Evolutionary conservation across 92 coral and sea anemone species (phyloP), one percentile per base, ranked within the genome.

Genomic region (Phenganax stokvisi): DNA sequence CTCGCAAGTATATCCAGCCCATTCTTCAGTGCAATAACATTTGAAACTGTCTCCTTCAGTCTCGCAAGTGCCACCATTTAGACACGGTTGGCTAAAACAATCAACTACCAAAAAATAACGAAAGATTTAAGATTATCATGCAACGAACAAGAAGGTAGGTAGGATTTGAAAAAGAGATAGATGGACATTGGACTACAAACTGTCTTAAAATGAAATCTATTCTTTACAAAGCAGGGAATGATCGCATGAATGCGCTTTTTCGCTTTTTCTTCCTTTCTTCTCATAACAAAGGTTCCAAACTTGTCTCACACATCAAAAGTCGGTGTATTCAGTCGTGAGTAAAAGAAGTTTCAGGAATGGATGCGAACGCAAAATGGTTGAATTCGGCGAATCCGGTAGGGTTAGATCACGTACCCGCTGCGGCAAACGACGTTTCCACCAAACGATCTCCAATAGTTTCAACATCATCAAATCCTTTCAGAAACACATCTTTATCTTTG

Each of bases 21-120:
- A 79, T 3, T 79, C 74, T 8, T 62, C 83, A n/a, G 83, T 63
- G 30, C 83, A 79, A 44, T n/a, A n/a, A 20, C 83, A 79, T 15
- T 17, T 13, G 17, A 62, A 79, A 51, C 83, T 29, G 69, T 28
- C 51, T 54, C 62, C 72, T 11, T 13, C 2, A 13, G 51, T 79
- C 68, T 51, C 47, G 53, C 74, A 79, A 11, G 29, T 79, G 12
- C 17, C 83, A 28, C 62, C 71, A 64, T 79, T 79, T 20, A 15
- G 3, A 64, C 83, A 79, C 9, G 83, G 83, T 7, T 5, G 10
- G 31, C 53, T 62, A 8, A 71, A 77, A 44, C 81, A 77, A 16
- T 75, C 80, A 25, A 20, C 80, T 75, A 56, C 44, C 3, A 54
- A 10, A 7, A 51, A 61, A 17, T 15, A 61, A 15, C 27, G n/a